These are phyloP conservation scores for Molorchus minor DNA, from an alignment of 2,888 invertebrate species.

Conservation along the genomic window DNA sequence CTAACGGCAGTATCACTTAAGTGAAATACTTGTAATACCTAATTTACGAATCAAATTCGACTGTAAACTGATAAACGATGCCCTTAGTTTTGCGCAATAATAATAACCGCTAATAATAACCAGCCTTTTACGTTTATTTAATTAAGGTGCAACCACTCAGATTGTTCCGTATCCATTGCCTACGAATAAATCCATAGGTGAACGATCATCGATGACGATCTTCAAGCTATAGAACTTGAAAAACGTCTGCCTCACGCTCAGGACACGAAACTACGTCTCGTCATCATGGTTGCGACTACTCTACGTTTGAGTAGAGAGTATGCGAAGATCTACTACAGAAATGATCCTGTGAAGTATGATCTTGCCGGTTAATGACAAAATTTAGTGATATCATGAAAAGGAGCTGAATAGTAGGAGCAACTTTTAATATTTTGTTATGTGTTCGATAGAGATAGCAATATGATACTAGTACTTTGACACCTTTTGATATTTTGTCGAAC, in stretches of 20 bases:
- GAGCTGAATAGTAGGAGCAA: background rate
- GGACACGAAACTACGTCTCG: conserved; percentile 65
- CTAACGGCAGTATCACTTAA: no score
- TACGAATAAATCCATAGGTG: conserved; percentile 34
- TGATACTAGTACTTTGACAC: no score
- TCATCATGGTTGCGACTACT: conserved; percentile 68
- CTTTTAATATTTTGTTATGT: background rate
- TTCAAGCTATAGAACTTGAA: conserved; percentile 33
- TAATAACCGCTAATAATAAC: no score
- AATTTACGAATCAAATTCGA: no score
- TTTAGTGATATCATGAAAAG: no score
- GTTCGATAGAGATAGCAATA: background rate
- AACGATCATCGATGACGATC: conserved; percentile 58
- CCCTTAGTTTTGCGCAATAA: no score
- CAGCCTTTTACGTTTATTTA: no score
- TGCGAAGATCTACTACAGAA: conserved; percentile 73
- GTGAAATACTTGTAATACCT: no score
- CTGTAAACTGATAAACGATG: no score
- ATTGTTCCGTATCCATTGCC: conserved; percentile 49
- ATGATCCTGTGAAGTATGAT: conserved; percentile 72
- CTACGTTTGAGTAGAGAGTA: conserved; percentile 65
- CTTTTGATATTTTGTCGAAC: no score
- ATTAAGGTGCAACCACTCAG: conserved; percentile 53
- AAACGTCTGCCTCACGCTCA: conserved; percentile 64
- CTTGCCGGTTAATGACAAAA: no score